Conservation (phyloP, 2,888 invertebrate species). For the Orthosia incerta region DNA sequence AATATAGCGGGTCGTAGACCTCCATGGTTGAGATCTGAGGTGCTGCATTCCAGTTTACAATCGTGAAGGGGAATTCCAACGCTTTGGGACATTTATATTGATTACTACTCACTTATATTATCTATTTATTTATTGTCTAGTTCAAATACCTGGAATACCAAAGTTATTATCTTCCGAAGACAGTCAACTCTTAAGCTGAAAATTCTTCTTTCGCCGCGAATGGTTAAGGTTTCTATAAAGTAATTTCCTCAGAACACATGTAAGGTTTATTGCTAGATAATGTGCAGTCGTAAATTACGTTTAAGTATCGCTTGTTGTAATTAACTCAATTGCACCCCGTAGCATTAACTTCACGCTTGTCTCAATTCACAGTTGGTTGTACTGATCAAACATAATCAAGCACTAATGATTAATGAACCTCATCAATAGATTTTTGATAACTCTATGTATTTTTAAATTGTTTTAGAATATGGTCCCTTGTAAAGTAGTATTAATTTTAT, state of each 20-base stretch:
- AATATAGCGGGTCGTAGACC: constrained; percentile 10
- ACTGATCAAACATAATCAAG: constrained; percentile 13
- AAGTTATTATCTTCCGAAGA: neutral
- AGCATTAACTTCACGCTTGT: constrained; percentile 48
- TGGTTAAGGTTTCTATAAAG: neutral
- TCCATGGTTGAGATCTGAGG: neutral
- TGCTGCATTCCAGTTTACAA: constrained; percentile 5
- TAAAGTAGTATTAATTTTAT: neutral
- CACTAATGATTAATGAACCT: constrained; percentile 25
- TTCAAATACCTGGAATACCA: neutral
- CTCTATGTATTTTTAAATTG: constrained; percentile 6
- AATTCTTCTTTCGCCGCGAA: neutral
- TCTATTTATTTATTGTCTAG: neutral
- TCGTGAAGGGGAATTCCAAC: neutral
- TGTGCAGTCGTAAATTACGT: constrained; percentile 28
- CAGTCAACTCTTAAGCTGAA: neutral
- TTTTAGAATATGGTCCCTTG: neutral
- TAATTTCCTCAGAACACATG: constrained; percentile 5
- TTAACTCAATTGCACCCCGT: constrained; percentile 36
- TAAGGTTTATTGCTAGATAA: constrained; percentile 5
- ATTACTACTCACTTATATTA: neutral
- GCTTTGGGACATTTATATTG: neutral
- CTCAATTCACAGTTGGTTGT: constrained; percentile 28
- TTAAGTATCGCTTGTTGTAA: constrained; percentile 39
- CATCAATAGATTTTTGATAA: constrained; percentile 8